Evolutionary conservation across 2,797 vertebrate genomes (phyloP).

Genomic region (Oreochromis mossambicus): DNA sequence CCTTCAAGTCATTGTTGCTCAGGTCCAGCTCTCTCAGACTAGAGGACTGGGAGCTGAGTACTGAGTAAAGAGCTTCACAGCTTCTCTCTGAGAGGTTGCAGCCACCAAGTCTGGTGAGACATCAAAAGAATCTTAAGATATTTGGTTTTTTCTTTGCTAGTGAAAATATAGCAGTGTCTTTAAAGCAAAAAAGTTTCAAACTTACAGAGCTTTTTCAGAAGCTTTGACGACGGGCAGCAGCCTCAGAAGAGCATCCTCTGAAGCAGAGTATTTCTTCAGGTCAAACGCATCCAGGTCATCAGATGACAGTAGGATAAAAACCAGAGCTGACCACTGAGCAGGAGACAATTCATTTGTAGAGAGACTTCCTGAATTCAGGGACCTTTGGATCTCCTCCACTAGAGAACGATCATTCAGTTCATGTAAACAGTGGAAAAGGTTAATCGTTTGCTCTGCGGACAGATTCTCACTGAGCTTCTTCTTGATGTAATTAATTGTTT

Average conservation of each 20-base stretch:
- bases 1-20: not conserved
- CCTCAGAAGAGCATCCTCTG: not conserved
- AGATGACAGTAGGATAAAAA: not conserved
- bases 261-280: not conserved
- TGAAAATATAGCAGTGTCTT: not conserved
- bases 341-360: not conserved
- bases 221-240: not conserved
- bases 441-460: not conserved
- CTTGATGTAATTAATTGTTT: not conserved
- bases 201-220: not conserved
- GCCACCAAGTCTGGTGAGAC: not conserved
- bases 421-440: not conserved
- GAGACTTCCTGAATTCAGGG: not conserved
- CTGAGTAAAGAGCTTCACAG: not conserved
- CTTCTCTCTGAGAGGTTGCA: not conserved
- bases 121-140: too few relatives aligned
- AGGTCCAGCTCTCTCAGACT: not conserved
- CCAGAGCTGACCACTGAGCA: not conserved
- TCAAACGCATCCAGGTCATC: not conserved
- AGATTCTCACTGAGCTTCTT: not conserved
- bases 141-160: not conserved
- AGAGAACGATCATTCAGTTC: not conserved
- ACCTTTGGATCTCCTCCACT: not conserved
- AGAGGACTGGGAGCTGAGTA: not conserved
- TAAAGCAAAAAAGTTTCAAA: not conserved